These are phyloP conservation scores for Thaleichthys pacificus DNA, from an alignment of 2,797 vertebrate species.

Conservation along the genomic window DNA sequence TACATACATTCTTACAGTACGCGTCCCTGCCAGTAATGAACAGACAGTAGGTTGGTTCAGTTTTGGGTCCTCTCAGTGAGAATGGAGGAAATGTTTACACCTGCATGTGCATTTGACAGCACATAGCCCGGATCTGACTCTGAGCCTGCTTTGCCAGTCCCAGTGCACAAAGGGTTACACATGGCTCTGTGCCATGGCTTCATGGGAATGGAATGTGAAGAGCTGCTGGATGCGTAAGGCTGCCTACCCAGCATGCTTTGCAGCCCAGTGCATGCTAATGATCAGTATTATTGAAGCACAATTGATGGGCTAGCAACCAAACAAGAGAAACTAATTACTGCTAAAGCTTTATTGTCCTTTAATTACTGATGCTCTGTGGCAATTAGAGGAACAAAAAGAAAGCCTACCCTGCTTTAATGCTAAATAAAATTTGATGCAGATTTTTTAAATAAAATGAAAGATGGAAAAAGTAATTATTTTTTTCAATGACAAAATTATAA, in stretches of 20 bases:
- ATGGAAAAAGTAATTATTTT: constrained; percentile 68
- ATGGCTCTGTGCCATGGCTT: constrained; percentile 81
- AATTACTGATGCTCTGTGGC: constrained; percentile 88
- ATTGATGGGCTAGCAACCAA: constrained; percentile 92
- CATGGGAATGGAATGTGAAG: constrained; percentile 98
- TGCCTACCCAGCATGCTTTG: constrained; percentile 88
- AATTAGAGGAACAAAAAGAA: constrained; percentile 79
- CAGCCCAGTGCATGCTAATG: constrained; percentile 86
- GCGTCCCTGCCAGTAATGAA: too few species aligned
- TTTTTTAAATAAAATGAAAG: constrained; percentile 70
- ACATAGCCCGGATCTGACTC: constrained; percentile 32
- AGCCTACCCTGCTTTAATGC: constrained; percentile 72
- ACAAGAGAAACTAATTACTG: constrained; percentile 92
- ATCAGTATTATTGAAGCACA: constrained; percentile 93
- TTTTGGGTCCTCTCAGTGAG: not conserved
- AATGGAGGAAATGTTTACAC: not conserved
- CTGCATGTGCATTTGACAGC: not conserved
- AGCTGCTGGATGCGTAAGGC: constrained; percentile 79
- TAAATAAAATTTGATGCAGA: constrained; percentile 70
- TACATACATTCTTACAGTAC: too few species aligned
- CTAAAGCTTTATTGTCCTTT: constrained; percentile 89
- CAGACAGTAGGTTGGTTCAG: too few species aligned
- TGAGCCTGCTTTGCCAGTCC: not conserved
- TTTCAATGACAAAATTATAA: constrained; percentile 50
- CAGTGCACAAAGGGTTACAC: constrained; percentile 71